A percentile compares a stretch with the other conserved stretches of the same genome.
Conservation (phyloP, 2,797 vertebrate genomes). For the Gorsachius magnificus region DNA sequence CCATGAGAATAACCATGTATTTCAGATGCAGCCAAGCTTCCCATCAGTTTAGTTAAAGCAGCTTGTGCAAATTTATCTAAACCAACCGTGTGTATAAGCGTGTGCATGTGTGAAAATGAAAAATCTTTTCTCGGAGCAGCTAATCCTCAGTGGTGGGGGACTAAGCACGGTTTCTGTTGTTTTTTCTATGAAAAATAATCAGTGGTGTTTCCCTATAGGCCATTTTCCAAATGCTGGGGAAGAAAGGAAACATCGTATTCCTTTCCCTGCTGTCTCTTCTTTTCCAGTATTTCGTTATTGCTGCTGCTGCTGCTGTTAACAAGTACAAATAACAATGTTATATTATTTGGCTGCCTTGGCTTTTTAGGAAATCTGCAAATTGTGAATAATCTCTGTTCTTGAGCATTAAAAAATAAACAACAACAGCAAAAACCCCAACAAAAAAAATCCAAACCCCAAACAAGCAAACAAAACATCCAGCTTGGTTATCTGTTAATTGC, state of each 20-base stretch:
- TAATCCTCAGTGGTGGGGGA: constrained; percentile 49
- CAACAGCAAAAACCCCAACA: neutral
- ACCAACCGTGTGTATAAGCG: constrained; percentile 43
- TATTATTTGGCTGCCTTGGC: constrained; percentile 34
- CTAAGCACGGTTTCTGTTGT: constrained; percentile 50
- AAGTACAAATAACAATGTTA: constrained; percentile 50
- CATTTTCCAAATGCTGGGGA: constrained; percentile 62
- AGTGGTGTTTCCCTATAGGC: constrained; percentile 69
- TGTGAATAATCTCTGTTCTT: neutral
- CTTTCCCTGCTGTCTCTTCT: constrained; percentile 46
- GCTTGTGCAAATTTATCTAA: constrained; percentile 61
- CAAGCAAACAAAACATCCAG: constrained; percentile 5
- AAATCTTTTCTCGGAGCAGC: constrained; percentile 50
- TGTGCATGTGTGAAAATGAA: constrained; percentile 61
- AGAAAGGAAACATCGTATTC: constrained; percentile 59
- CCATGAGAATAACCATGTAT: constrained; percentile 50
- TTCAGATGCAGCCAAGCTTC: constrained; percentile 56
- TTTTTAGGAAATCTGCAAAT: constrained; percentile 52
- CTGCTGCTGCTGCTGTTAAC: constrained; percentile 45
- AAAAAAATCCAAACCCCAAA: neutral
- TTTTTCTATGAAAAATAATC: constrained; percentile 68
- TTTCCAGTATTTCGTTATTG: constrained; percentile 20
- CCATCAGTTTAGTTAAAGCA: constrained; percentile 61
- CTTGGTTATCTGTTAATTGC: constrained; percentile 41
- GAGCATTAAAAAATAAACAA: neutral